Evolutionary conservation across 2,797 vertebrate species (phyloP).

Genomic region (Danio albolineatus): DNA sequence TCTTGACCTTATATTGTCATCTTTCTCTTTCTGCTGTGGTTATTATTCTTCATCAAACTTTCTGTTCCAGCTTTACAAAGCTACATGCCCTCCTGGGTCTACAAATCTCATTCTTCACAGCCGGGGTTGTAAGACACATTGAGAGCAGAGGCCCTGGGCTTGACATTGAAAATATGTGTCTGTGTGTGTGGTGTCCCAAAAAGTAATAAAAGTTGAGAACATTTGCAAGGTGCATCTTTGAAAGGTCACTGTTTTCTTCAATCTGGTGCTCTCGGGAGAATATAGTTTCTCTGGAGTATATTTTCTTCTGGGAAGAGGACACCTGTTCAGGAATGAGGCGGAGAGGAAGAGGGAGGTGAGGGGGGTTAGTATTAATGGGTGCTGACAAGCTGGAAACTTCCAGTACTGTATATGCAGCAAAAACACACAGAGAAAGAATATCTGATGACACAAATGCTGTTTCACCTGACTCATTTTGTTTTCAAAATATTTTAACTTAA

Average conservation of each 20-base stretch:
- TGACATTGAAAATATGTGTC: conserved; percentile 18
- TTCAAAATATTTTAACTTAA: not conserved
- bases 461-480: not conserved
- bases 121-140: conserved; percentile 43
- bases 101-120: conserved; percentile 49
- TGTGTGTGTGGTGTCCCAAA: conserved; percentile 20
- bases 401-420: not conserved
- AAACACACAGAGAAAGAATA: not conserved
- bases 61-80: conserved; percentile 36
- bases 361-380: conserved; percentile 11
- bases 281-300: not conserved
- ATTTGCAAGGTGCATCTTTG: conserved; percentile 1
- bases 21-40: conserved; percentile 4
- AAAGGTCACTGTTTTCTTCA: conserved; percentile 1
- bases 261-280: conserved; percentile 20
- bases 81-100: conserved; percentile 31
- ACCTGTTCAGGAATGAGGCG: conserved; percentile 54
- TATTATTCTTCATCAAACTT: conserved; percentile 33
- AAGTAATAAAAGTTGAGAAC: conserved; percentile 36
- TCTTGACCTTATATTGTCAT: conserved; percentile 36
- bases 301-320: conserved; percentile 53
- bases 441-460: not conserved
- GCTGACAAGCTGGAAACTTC: conserved; percentile 33
- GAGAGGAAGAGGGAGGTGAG: not conserved
- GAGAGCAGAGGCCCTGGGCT: conserved; percentile 30